Percentiles rank a stretch among this genome's conserved stretches.
phyloP scores from a whole-genome alignment of 2,888 invertebrate genomes.

The Drosophila acutilabella region DNA sequence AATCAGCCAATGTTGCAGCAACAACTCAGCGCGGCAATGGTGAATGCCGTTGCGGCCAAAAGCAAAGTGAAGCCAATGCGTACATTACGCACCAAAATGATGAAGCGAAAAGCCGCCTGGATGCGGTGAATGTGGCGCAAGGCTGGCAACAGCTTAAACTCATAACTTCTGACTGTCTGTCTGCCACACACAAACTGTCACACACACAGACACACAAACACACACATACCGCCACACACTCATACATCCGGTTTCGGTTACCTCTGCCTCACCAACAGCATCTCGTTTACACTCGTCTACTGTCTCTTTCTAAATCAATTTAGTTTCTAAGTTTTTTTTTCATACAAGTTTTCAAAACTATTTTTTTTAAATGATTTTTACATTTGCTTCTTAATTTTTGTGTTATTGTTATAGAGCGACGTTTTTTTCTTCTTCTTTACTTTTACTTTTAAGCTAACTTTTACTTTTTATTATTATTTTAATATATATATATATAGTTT shows the following conservation, averaged over 20 bases:
- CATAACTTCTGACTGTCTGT: conserved; percentile 13
- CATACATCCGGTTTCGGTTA: conserved; percentile 6
- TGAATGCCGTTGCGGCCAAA: conserved; percentile 50
- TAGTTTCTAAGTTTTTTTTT: conserved; percentile 51
- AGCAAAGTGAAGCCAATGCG: conserved; percentile 82
- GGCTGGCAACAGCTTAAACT: conserved; percentile 49
- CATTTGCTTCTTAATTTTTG: conserved; percentile 21
- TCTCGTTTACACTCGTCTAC: conserved; percentile 41
- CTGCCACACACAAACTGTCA: conserved; percentile 10
- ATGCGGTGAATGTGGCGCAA: conserved; percentile 82
- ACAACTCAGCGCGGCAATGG: conserved; percentile 50
- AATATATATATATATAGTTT: conserved; percentile 12
- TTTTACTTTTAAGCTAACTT: conserved; percentile 21
- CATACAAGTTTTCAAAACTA: conserved; percentile 5
- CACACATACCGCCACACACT: conserved; percentile 2
- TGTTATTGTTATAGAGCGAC: conserved; percentile 40
- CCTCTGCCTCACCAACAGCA: conserved; percentile 13
- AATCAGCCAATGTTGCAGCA: conserved; percentile 49
- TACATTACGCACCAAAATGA: conserved; percentile 84
- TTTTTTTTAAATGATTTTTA: conserved; percentile 5
- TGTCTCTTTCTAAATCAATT: conserved; percentile 66
- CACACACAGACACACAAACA: neutral
- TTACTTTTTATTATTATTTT: conserved; percentile 29
- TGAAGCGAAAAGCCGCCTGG: conserved; percentile 84
- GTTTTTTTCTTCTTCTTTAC: conserved; percentile 17